These are phyloP conservation scores for Orthonevra nobilis DNA, from an alignment of 2,888 invertebrate genomes.

Conservation along the genomic window DNA sequence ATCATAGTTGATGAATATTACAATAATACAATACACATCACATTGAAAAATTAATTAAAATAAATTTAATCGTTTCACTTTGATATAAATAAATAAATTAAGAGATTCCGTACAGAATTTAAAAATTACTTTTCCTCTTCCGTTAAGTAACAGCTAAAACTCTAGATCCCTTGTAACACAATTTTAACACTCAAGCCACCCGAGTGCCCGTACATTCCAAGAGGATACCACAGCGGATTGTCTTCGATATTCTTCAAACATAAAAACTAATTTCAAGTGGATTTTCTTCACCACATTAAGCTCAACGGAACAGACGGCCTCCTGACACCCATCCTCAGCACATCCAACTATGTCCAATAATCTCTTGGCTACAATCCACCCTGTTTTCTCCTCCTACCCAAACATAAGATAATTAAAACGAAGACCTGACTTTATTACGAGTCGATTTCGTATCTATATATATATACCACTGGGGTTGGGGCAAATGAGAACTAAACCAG, in stretches of 20 bases:
- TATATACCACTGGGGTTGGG: no score
- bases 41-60: no score
- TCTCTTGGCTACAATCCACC: slow-evolving; percentile 40
- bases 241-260: slow-evolving; percentile 47
- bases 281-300: slow-evolving; percentile 69
- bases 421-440: slow-evolving; percentile 66
- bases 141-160: slow-evolving; percentile 20
- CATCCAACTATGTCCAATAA: slow-evolving; percentile 55
- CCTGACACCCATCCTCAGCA: background rate
- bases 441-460: slow-evolving; percentile 34
- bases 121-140: no score
- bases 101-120: no score
- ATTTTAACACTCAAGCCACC: slow-evolving; percentile 18
- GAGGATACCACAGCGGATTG: slow-evolving; percentile 25
- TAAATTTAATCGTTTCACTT: no score
- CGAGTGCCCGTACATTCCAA: background rate
- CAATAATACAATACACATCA: no score
- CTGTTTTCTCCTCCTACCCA: slow-evolving; percentile 9
- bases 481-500: no score
- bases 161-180: slow-evolving; percentile 20
- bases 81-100: no score
- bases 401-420: slow-evolving; percentile 65
- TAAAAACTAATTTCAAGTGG: slow-evolving; percentile 64
- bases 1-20: no score
- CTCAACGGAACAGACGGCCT: slow-evolving; percentile 48